Evolutionary conservation across 1,140 invertebrate genomes (phyloP).

Genomic region (Paramacrobiotus metropolitanus): DNA sequence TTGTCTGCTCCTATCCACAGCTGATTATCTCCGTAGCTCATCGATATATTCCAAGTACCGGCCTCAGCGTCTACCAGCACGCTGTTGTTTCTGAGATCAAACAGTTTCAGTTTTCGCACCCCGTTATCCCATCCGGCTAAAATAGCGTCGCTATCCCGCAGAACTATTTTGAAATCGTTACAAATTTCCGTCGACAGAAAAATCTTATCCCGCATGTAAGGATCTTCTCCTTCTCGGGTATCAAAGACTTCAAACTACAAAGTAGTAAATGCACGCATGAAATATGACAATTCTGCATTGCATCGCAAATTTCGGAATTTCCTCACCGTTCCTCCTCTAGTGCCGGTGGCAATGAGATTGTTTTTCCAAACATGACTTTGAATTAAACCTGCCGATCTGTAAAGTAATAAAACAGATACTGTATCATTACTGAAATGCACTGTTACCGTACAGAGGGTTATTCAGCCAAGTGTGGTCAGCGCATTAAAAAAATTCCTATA

Average conservation of each 20-base stretch:
- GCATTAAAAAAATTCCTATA: too few relatives aligned
- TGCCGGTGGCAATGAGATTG: background rate
- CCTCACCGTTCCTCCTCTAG: background rate
- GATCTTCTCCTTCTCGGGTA: background rate
- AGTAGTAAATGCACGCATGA: background rate
- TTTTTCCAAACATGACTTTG: background rate
- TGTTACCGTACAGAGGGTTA: too few relatives aligned
- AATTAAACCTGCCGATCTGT: background rate
- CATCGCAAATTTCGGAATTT: background rate
- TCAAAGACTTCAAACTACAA: background rate
- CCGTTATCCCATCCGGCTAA: conserved; percentile 2
- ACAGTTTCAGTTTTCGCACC: background rate
- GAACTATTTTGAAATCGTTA: background rate
- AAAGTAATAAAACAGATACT: background rate
- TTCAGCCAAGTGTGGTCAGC: too few relatives aligned
- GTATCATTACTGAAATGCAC: background rate
- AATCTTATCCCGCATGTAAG: background rate
- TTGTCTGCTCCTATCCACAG: background rate
- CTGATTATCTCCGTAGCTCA: background rate
- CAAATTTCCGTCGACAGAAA: background rate
- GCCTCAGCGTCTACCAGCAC: background rate
- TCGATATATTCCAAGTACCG: background rate
- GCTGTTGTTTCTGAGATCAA: background rate
- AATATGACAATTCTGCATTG: background rate
- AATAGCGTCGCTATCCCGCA: background rate